Conservation (phyloP, 92 coral and sea anemone genomes). For the Phenganax subtilis region DNA sequence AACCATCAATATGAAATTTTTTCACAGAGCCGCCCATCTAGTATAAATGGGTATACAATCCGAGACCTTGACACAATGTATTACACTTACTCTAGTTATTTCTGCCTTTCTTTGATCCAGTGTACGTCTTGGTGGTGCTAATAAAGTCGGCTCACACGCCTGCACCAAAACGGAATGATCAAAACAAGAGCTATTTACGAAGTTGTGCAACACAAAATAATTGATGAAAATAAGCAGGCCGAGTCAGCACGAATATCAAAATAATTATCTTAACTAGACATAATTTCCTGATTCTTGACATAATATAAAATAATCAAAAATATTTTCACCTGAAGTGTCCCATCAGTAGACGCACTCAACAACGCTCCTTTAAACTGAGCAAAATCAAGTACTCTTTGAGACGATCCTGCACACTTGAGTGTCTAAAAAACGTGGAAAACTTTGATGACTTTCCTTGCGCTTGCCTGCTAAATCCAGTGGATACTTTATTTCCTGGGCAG, state of each 20-base stretch:
- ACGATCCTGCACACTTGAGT: neutral
- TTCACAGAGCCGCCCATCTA: neutral
- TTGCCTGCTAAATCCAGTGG: neutral
- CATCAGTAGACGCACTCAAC: constrained; percentile 32
- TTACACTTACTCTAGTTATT: constrained; percentile 8
- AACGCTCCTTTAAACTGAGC: constrained; percentile 35
- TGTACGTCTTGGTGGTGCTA: neutral
- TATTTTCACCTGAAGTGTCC: constrained; percentile 27
- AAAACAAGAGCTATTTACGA: no score
- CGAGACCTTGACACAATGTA: neutral
- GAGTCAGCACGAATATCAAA: no score
- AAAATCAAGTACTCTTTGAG: constrained; percentile 17
- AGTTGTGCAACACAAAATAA: no score
- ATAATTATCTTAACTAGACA: no score
- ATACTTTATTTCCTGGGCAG: no score
- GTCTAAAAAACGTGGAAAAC: constrained; percentile 2
- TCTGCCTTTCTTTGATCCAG: constrained; percentile 13
- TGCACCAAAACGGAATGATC: neutral
- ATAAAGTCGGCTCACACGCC: neutral
- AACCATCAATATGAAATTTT: no score
- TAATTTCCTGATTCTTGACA: no score
- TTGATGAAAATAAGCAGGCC: no score
- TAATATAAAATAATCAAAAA: neutral
- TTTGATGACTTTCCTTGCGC: neutral
- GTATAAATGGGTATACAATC: neutral